Conservation (phyloP, 2,888 invertebrate species). For the Fragum sueziense region DNA sequence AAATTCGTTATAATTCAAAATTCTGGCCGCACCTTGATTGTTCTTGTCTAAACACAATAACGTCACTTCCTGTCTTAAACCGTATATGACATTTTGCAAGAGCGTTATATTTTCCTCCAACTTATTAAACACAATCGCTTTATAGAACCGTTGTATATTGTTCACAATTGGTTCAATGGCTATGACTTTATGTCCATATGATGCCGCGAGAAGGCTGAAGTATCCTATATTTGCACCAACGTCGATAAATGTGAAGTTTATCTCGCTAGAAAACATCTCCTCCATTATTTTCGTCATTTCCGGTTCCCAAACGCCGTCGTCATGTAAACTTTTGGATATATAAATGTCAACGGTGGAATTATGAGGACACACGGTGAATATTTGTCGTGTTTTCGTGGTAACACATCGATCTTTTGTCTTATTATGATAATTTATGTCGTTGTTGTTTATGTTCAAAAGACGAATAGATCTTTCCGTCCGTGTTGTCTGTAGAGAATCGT, state of each 20-base stretch:
- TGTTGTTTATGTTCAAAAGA: background rate
- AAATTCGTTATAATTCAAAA: constrained; percentile 30
- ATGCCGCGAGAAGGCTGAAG: constrained; percentile 76
- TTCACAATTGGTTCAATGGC: constrained; percentile 77
- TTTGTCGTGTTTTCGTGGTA: constrained; percentile 60
- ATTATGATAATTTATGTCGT: background rate
- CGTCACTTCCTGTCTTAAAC: constrained; percentile 57
- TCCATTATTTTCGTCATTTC: constrained; percentile 70
- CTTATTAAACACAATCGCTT: constrained; percentile 62
- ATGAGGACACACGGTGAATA: constrained; percentile 72
- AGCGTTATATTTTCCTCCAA: constrained; percentile 64
- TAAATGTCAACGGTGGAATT: constrained; percentile 67
- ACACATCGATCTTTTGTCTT: background rate
- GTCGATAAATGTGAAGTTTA: constrained; percentile 72
- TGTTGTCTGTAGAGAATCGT: background rate
- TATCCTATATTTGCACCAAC: constrained; percentile 80
- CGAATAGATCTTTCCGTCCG: constrained; percentile 84
- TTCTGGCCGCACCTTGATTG: constrained; percentile 75
- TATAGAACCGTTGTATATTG: constrained; percentile 63
- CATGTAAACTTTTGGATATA: constrained; percentile 70
- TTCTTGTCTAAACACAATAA: constrained; percentile 60
- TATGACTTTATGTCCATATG: constrained; percentile 73
- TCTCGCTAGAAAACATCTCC: constrained; percentile 61
- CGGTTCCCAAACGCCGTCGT: constrained; percentile 77
- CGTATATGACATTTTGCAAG: constrained; percentile 70